A percentile compares a stretch with the other conserved stretches of the same genome.
phyloP scores from a whole-genome alignment of 2,113 vertebrate species.

The Macquaria australasica region DNA sequence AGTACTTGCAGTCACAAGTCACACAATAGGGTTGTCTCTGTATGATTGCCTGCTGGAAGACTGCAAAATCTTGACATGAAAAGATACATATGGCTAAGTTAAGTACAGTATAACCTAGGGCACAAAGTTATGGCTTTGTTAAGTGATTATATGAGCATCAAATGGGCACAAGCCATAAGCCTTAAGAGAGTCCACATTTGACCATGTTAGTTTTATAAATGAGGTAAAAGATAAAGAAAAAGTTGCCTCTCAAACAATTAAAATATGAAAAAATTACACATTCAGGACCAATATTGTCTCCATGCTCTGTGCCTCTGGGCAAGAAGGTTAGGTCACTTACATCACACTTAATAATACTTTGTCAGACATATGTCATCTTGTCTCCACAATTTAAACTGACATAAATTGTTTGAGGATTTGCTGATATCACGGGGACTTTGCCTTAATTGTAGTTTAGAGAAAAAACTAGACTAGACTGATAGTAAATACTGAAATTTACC shows the following conservation, averaged over 20 bases:
- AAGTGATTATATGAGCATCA: not conserved
- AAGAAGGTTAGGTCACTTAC: not conserved
- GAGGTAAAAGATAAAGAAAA: not conserved
- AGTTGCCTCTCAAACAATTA: not conserved
- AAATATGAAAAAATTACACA: not conserved
- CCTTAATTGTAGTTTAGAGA: not conserved
- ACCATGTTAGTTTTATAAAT: not conserved
- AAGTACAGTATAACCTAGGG: not conserved
- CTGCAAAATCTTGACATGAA: not conserved
- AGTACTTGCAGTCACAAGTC: not conserved
- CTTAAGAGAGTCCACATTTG: not conserved
- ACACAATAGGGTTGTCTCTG: not conserved
- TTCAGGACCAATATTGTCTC: not conserved
- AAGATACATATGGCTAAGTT: not conserved
- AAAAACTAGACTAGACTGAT: slow-evolving; percentile 6
- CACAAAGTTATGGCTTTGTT: not conserved
- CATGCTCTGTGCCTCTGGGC: not conserved
- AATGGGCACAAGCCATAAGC: too few species aligned
- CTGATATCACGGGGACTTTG: not conserved
- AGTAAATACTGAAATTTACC: not conserved
- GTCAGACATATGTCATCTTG: not conserved
- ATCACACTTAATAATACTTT: slow-evolving; percentile 21
- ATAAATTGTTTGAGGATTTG: not conserved
- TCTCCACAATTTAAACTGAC: slow-evolving; percentile 6
- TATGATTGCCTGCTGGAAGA: not conserved